Evolutionary conservation across 2,797 vertebrate genomes (phyloP).

Genomic region (Macroramphosus scolopax): DNA sequence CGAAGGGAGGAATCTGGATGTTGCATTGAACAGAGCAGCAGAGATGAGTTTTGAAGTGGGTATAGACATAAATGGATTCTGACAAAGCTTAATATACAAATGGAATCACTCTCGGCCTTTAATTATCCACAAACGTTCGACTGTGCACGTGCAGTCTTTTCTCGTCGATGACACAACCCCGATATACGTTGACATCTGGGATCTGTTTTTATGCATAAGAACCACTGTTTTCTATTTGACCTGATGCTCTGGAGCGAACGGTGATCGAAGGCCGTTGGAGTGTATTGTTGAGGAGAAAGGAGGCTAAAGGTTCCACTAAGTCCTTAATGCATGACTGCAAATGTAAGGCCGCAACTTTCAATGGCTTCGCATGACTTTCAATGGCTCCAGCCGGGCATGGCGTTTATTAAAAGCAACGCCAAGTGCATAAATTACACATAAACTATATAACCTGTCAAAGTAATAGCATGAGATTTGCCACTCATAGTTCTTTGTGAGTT

Average conservation of each 20-base stretch:
- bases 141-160: conserved; percentile 7
- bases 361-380: too few relatives aligned
- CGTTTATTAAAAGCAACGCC: too few relatives aligned
- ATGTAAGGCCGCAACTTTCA: too few relatives aligned
- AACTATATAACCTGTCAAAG: too few relatives aligned
- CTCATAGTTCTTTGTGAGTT: too few relatives aligned
- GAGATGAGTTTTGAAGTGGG: conserved; percentile 30
- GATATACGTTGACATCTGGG: conserved; percentile 15
- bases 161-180: conserved; percentile 3
- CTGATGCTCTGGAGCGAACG: background rate
- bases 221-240: conserved; percentile 15
- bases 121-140: conserved; percentile 29
- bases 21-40: conserved; percentile 30
- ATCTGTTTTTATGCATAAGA: conserved; percentile 8
- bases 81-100: conserved; percentile 21
- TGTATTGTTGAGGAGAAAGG: too few relatives aligned
- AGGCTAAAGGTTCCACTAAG: too few relatives aligned
- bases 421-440: too few relatives aligned
- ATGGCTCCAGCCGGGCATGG: too few relatives aligned
- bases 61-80: conserved; percentile 19
- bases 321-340: too few relatives aligned
- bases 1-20: too few relatives aligned
- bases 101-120: conserved; percentile 9
- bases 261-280: background rate
- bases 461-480: too few relatives aligned